Percentiles rank a stretch among this genome's conserved stretches.
Evolutionary conservation across 2,797 vertebrate species (phyloP).

Genomic region (Alexandromys oeconomus): DNA sequence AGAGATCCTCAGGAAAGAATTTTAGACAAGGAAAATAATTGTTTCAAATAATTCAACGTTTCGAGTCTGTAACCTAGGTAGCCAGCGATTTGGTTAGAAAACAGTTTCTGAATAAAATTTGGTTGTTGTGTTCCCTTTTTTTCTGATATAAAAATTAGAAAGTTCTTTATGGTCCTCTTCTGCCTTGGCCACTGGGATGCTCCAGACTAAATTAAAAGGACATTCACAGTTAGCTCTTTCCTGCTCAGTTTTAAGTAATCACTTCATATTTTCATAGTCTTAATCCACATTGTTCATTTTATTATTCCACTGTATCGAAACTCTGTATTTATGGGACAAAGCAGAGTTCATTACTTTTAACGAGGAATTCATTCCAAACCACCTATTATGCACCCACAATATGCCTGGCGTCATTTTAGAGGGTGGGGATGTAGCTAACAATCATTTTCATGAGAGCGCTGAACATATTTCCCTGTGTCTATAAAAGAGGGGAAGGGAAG

Average conservation of each 20-base stretch:
- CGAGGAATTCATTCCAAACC: constrained; percentile 25
- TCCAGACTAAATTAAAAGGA: background rate
- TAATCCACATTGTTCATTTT: background rate
- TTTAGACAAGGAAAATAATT: constrained; percentile 58
- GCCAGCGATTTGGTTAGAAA: constrained; percentile 23
- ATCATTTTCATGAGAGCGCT: constrained; percentile 13
- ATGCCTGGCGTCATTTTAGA: background rate
- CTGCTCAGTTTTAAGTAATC: background rate
- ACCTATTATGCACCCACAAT: background rate
- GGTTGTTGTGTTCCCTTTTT: background rate
- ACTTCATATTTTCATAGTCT: background rate
- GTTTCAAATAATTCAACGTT: constrained; percentile 55
- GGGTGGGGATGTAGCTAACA: background rate
- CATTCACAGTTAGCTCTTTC: constrained; percentile 30
- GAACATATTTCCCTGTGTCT: constrained; percentile 33
- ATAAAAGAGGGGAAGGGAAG: background rate
- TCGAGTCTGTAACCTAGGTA: constrained; percentile 21
- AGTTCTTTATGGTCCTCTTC: constrained; percentile 50
- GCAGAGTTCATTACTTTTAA: constrained; percentile 46
- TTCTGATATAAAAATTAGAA: constrained; percentile 59
- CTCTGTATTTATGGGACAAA: background rate
- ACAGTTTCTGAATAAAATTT: background rate
- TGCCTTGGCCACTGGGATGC: constrained; percentile 49
- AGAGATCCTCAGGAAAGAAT: constrained; percentile 1
- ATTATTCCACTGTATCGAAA: constrained; percentile 39